Evolutionary conservation across 2,113 vertebrate genomes (phyloP), one percentile per base, ranked within the genome.

Genomic region (Cololabis saira): DNA sequence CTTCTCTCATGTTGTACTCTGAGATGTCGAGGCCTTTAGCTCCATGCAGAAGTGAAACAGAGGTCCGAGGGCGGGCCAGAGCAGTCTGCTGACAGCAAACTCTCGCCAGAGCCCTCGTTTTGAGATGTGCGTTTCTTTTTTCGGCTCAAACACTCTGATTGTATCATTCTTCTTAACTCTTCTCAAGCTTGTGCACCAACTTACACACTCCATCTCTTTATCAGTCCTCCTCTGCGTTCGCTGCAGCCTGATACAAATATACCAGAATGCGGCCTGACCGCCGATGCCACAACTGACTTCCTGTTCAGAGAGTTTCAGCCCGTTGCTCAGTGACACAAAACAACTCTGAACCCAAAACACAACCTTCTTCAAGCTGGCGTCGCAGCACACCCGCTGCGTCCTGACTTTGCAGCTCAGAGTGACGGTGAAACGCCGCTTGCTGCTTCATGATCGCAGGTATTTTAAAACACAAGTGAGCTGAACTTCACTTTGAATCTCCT

Each of bases 281-380:
- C 89, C 37, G 64, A 86, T 88, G 85, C 91, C 92, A 90, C 92
- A 93, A 91, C 92, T 86, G 82, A 91, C 92, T 93, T 93, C 92
- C 93, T 92, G 92, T 89, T 92, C 68, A 84, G 71, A 84, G 71
- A 68, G 86, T 89, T 91, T 90, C 90, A 73, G 78, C 49, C 59
- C 71, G 89, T 90, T 91, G 86, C 88, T 85, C 66, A 45, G 87
- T 78, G 79, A 89, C 82, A 85, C 81, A 85, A 87, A 70, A 74
- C 80, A 80, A 60, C 42, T n/a, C 54, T 73, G 56, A 64, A 48
- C 7, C 9, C 1, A 19, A 77, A 79, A 37, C 80, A 80, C 56
- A 63, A 67, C 79, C 76, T 67, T 54, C n/a, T 70, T 62, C 53
- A 58, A n/a, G 45, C 49, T 14, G 44, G 47, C 0, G 21, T 21